Percentiles rank a stretch among this genome's conserved stretches.
phyloP scores from a whole-genome alignment of 2,797 vertebrate genomes.

The Tenualosa thibaudeaui region DNA sequence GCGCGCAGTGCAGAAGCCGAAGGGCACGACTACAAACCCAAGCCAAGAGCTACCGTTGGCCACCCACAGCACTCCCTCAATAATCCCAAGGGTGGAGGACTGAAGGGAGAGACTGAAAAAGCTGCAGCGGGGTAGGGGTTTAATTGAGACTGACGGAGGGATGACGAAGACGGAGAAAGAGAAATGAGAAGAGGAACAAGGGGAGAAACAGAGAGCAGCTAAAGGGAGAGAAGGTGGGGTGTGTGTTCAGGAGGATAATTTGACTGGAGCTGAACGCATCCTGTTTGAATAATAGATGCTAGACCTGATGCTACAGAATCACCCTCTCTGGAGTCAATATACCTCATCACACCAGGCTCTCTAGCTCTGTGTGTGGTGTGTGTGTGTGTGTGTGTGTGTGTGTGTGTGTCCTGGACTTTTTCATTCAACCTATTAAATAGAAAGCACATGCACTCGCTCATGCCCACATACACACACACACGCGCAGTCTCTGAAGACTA shows the following conservation, averaged over 20 bases:
- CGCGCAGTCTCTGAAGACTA: not conserved
- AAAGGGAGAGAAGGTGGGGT: not conserved
- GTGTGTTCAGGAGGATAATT: not conserved
- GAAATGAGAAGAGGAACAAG: not conserved
- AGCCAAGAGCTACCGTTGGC: not conserved
- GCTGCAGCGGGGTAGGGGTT: not conserved
- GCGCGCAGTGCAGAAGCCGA: not conserved
- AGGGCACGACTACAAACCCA: not conserved
- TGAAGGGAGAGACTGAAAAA: not conserved
- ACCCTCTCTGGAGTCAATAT: not conserved
- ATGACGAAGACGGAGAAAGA: not conserved
- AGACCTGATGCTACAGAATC: not conserved
- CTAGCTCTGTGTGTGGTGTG: not conserved
- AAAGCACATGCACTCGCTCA: not conserved
- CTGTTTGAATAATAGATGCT: conserved; percentile 27
- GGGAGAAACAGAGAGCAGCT: not conserved
- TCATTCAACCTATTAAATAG: not conserved
- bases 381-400: conserved; percentile 33
- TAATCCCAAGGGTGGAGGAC: not conserved
- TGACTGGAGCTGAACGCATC: conserved; percentile 15
- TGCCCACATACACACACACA: not conserved
- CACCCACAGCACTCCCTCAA: not conserved
- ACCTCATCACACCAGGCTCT: no score
- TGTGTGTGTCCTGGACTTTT: not conserved
- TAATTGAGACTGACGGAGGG: not conserved